Evolutionary conservation across 2,888 invertebrate species (phyloP).

Genomic region (Callosobruchus maculatus): DNA sequence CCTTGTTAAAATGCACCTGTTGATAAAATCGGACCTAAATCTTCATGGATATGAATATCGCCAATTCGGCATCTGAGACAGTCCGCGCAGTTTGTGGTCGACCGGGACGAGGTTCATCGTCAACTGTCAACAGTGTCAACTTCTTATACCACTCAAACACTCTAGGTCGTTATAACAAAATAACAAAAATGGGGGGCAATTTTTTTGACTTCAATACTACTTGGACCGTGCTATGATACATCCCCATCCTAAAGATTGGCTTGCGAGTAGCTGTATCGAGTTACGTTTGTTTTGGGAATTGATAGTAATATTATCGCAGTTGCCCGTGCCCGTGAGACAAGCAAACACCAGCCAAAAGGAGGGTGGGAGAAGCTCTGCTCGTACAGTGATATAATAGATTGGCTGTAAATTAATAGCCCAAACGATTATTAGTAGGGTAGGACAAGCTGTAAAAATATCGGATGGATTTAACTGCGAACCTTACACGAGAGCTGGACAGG

Average conservation of each 20-base stretch:
- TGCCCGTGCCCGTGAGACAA: not conserved
- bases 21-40: too few relatives aligned
- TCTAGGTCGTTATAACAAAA: too few relatives aligned
- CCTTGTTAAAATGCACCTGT: too few relatives aligned
- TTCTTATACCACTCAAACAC: too few relatives aligned
- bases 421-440: not conserved
- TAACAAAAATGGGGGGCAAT: too few relatives aligned
- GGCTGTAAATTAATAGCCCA: not conserved
- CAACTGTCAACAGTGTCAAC: too few relatives aligned
- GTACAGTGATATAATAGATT: not conserved
- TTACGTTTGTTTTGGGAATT: not conserved
- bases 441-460: not conserved
- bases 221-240: not conserved
- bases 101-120: too few relatives aligned
- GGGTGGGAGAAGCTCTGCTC: not conserved
- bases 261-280: not conserved
- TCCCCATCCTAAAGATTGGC: not conserved
- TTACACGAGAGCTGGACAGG: too few relatives aligned
- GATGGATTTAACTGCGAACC: not conserved
- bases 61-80: too few relatives aligned
- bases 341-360: not conserved
- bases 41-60: too few relatives aligned
- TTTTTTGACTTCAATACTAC: too few relatives aligned
- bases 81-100: too few relatives aligned
- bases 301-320: not conserved